Conservation (phyloP, 2,113 vertebrate species). For the Protobothrops mucrosquamatus region DNA sequence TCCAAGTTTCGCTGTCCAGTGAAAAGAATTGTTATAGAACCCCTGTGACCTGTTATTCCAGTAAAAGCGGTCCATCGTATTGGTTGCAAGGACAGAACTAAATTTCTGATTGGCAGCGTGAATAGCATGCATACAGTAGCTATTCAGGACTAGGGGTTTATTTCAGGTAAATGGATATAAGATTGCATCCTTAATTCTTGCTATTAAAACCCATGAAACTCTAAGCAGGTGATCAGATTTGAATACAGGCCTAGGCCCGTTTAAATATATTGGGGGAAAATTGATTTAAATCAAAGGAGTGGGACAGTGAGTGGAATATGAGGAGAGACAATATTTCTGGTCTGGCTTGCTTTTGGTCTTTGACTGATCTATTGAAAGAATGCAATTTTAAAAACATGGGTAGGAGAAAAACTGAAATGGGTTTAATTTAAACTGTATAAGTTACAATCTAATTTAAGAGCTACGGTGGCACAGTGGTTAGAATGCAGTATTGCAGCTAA, state of each 20-base stretch:
- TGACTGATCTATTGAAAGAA: background rate
- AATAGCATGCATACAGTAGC: background rate
- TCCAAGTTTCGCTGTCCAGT: background rate
- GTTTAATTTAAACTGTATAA: background rate
- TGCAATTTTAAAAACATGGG: background rate
- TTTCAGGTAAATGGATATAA: background rate
- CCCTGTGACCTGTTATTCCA: background rate
- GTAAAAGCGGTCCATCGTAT: background rate
- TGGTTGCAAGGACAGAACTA: background rate
- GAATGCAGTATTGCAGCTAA: background rate
- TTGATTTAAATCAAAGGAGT: background rate
- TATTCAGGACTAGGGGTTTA: background rate
- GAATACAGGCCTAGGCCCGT: background rate
- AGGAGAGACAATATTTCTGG: background rate
- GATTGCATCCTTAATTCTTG: background rate
- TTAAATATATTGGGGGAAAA: background rate
- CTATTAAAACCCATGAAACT: background rate
- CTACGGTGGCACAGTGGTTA: background rate
- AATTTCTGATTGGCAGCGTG: background rate
- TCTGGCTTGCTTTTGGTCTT: background rate
- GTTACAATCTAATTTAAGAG: background rate
- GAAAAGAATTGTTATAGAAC: background rate
- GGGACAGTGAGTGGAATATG: background rate
- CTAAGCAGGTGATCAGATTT: background rate
- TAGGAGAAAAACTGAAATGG: background rate